These are phyloP conservation scores for Nomada goodeniana DNA, from an alignment of 2,888 invertebrate species.

Conservation along the genomic window DNA sequence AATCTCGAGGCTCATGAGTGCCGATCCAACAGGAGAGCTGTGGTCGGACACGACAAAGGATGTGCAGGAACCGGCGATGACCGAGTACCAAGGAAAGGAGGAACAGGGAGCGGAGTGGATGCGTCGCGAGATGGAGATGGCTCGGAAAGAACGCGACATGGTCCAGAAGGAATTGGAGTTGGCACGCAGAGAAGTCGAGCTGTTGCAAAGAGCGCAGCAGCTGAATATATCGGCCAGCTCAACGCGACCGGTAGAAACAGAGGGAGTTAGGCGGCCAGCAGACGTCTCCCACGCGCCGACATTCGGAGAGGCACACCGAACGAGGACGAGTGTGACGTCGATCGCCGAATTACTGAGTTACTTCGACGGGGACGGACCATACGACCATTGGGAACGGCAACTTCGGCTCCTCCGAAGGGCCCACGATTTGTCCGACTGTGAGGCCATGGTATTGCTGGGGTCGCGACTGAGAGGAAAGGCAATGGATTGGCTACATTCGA, in stretches of 20 bases:
- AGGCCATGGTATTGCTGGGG: not conserved
- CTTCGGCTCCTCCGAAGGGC: not conserved
- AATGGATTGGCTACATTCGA: too few relatives aligned
- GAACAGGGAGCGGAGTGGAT: not conserved
- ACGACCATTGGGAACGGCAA: not conserved
- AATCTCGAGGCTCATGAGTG: too few relatives aligned
- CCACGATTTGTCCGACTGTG: not conserved
- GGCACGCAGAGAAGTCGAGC: not conserved
- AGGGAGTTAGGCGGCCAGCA: not conserved
- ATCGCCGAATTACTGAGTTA: not conserved
- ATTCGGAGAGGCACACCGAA: not conserved
- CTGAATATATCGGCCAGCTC: not conserved
- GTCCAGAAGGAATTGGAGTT: not conserved
- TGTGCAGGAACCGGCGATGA: not conserved
- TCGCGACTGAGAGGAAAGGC: too few relatives aligned
- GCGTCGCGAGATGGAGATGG: slow-evolving; percentile 3
- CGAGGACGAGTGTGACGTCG: not conserved
- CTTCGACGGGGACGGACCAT: not conserved
- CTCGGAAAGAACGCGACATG: not conserved
- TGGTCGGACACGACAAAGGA: too few relatives aligned
- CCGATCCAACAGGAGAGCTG: too few relatives aligned
- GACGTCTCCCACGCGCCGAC: not conserved
- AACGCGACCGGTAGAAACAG: not conserved
- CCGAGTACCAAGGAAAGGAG: not conserved
- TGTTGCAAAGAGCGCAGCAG: not conserved